Base-by-base conservation (phyloP, 2,888 invertebrate species). In the Notodonta dromedarius region DNA sequence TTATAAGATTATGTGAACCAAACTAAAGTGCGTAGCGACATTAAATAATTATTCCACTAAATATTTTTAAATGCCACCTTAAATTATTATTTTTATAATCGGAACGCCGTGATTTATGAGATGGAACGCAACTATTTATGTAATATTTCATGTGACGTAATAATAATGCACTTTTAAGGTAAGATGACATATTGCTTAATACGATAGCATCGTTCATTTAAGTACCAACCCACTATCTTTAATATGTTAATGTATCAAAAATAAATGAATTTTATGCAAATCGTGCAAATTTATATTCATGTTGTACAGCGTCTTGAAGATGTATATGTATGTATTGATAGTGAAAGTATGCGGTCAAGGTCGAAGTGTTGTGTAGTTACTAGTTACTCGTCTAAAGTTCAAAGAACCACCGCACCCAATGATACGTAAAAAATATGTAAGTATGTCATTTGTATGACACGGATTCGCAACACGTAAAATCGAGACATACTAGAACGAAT, bases 271-370 rank as follows among this genome's bases (percentile, higher is more conserved):
- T 51, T 54, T 39, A 40, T 55, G 40, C 55, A 55, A 55, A 55
- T 12, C 16, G 11, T 35, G 16, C 2, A n/a, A 13, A 53, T 53
- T 35, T 44, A 44, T 56, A 56, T 39, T 39, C 39, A 53, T 16
- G 13, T 13, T 44, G 44, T 44, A 44, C 44, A 56, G 42, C 42
- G 44, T 44, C 39, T 54, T 14, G 14, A 39, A 54, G 54, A 54
- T 44, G 40, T 56, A 5, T 55, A 58, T 51, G 56, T 9, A 7
- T 54, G 55, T 9, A 7, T 44, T 59, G 52, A 56, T 46, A 55
- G 64, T 67, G 60, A 65, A 70, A 74, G 65, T 68, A 54, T 50
- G 50, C 42, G 65, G 66, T 68, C 72, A 73, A 70, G 70, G 72
- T 63, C 61, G 57, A 40, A 40, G 57, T 64, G 51, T 63, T 65